phyloP scores from a whole-genome alignment of 2,113 vertebrate genomes.

The Chloebia gouldiae region DNA sequence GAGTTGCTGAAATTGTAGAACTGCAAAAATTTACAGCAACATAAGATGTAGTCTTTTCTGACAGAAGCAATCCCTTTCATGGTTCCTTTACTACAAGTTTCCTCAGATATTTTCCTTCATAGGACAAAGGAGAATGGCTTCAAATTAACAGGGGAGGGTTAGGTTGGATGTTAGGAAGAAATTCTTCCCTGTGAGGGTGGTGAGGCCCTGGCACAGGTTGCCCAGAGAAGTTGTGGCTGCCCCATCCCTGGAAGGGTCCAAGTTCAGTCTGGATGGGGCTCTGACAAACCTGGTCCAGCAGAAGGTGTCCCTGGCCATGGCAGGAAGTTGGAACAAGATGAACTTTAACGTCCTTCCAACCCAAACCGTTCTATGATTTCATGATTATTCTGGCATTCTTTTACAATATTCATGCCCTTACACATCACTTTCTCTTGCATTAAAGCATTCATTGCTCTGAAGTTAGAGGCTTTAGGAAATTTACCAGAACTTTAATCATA shows the following conservation, averaged over 20 bases:
- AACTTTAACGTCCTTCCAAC: not conserved
- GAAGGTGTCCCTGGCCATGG: not conserved
- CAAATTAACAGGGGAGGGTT: not conserved
- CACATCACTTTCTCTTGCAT: not conserved
- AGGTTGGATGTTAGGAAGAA: not conserved
- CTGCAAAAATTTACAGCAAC: not conserved
- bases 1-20: not conserved
- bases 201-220: not conserved
- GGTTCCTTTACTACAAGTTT: not conserved
- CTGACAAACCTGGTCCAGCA: no score
- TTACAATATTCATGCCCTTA: fast-evolving
- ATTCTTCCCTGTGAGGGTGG: not conserved
- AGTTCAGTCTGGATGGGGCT: not conserved
- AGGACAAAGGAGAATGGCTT: not conserved
- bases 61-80: not conserved
- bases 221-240: not conserved
- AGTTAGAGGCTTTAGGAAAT: not conserved
- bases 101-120: not conserved
- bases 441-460: fast-evolving
- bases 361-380: not conserved
- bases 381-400: not conserved
- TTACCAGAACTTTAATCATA: not conserved
- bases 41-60: not conserved
- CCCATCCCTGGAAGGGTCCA: not conserved
- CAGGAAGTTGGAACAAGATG: not conserved